A percentile compares a stretch with the other conserved stretches of the same genome.
Evolutionary conservation across 2,113 vertebrate species (phyloP).

Genomic region (Picathartes gymnocephalus): DNA sequence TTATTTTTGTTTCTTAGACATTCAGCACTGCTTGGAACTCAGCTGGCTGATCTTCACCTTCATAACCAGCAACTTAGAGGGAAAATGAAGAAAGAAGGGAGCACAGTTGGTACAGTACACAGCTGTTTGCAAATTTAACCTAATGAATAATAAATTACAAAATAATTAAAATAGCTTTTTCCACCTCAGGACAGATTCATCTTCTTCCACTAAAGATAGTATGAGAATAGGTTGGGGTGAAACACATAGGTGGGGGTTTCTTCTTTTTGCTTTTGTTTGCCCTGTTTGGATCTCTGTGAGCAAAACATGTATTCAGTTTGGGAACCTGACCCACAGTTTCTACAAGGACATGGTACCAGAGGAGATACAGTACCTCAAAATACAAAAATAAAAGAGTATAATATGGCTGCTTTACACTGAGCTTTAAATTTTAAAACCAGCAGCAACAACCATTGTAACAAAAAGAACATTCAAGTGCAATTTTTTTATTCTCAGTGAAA

Average conservation of each 20-base stretch:
- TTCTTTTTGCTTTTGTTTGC: not conserved
- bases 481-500: not conserved
- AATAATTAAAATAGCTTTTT: not conserved
- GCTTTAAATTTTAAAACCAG: not conserved
- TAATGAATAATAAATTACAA: not conserved
- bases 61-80: conserved; percentile 82
- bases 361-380: not conserved
- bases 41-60: conserved; percentile 87
- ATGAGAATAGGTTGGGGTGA: not conserved
- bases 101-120: conserved; percentile 78
- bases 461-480: not conserved
- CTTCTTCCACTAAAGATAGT: not conserved
- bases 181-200: not conserved
- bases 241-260: not conserved
- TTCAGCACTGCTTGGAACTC: conserved; percentile 79
- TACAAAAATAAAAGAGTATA: not conserved
- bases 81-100: conserved; percentile 70
- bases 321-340: not conserved
- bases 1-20: conserved; percentile 68
- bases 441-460: not conserved
- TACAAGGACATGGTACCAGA: not conserved
- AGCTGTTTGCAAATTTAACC: not conserved
- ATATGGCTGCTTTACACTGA: not conserved
- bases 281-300: not conserved
- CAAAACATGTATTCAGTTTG: not conserved